Evolutionary conservation across 2,113 vertebrate genomes (phyloP).

Genomic region (Misgurnus mizolepis): DNA sequence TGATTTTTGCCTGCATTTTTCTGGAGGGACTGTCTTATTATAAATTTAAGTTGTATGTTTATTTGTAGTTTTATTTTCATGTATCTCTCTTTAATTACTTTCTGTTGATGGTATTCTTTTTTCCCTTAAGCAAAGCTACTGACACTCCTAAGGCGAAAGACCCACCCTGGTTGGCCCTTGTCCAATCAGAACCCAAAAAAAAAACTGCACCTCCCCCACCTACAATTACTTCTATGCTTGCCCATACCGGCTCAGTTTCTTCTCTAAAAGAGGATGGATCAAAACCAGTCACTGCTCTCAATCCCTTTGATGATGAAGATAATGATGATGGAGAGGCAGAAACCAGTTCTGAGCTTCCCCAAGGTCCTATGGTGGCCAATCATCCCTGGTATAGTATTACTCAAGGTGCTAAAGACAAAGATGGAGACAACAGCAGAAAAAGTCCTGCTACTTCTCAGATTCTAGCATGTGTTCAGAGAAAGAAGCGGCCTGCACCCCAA

Average conservation of each 20-base stretch:
- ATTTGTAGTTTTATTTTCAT: constrained; percentile 36
- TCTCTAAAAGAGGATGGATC: constrained; percentile 67
- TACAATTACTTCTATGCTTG: constrained; percentile 57
- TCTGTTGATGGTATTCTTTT: neutral
- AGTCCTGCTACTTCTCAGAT: constrained; percentile 70
- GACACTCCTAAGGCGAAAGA: constrained; percentile 82
- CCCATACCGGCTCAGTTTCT: constrained; percentile 64
- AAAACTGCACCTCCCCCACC: constrained; percentile 85
- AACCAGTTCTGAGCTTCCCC: constrained; percentile 46
- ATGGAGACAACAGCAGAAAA: constrained; percentile 47
- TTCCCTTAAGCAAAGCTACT: constrained; percentile 63
- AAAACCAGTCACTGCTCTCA: constrained; percentile 71
- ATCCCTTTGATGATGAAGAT: constrained; percentile 88
- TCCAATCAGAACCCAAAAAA: constrained; percentile 87
- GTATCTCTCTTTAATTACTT: constrained; percentile 57
- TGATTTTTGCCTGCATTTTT: no score
- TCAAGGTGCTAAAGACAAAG: constrained; percentile 49
- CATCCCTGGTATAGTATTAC: constrained; percentile 97
- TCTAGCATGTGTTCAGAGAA: constrained; percentile 76
- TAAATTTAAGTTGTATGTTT: constrained; percentile 8
- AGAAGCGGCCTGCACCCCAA: constrained; percentile 86
- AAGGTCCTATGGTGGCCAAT: constrained; percentile 58
- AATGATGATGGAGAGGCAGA: constrained; percentile 63
- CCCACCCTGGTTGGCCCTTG: constrained; percentile 93
- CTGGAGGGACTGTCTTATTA: neutral